A percentile compares a stretch with the other conserved stretches of the same genome.
Evolutionary conservation across 2,888 invertebrate genomes (phyloP).

Genomic region (Loripinus fragilis): DNA sequence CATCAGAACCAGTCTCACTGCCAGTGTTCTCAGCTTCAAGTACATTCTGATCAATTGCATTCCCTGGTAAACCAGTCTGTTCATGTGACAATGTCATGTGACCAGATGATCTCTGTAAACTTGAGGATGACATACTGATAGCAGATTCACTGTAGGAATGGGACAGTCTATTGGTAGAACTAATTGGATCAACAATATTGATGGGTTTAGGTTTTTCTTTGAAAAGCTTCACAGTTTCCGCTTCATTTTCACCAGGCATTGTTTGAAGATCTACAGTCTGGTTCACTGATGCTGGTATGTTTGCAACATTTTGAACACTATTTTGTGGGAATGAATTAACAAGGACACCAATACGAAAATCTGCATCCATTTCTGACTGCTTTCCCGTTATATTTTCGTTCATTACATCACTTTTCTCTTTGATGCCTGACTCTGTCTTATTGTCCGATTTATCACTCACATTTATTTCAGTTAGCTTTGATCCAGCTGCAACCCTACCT

Average conservation of each 20-base stretch:
- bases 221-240: neutral
- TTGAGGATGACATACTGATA: constrained; percentile 11
- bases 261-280: neutral
- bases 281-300: neutral
- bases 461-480: neutral
- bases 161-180: constrained; percentile 18
- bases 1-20: neutral
- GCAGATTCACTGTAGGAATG: constrained; percentile 39
- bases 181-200: constrained; percentile 60
- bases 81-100: neutral
- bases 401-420: neutral
- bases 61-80: neutral
- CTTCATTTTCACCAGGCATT: neutral
- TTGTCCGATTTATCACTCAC: neutral
- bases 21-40: neutral
- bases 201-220: constrained; percentile 52
- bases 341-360: constrained; percentile 29
- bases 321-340: constrained; percentile 36
- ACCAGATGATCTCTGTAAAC: neutral
- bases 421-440: neutral
- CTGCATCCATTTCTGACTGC: neutral
- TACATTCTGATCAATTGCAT: neutral
- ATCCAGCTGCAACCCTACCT: neutral
- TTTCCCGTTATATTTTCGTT: neutral
- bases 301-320: neutral